Base-by-base conservation (phyloP, 1,140 invertebrate species). In the Sinella curviseta region DNA sequence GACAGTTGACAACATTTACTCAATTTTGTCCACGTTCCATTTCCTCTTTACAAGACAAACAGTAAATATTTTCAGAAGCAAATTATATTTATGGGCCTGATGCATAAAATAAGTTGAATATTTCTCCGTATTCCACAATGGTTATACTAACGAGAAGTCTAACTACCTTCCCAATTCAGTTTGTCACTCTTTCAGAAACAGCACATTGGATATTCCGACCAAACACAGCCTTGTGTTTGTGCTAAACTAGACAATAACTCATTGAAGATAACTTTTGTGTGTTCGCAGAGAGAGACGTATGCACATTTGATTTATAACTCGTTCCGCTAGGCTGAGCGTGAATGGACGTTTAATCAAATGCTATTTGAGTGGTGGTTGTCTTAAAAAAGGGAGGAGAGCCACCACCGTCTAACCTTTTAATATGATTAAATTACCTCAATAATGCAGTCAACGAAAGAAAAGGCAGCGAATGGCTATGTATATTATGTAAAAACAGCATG, bases 291-390 rank as follows among this genome's bases (percentile, higher is more conserved):
- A n/a, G n/a, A n/a, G n/a, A n/a, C n/a, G 12, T 17, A 8, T 33
- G 8, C 8, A 48, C 74, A n/a, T 77, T 83, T 82, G 82, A 83
- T 83, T 83, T 83, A 83, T 83, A 74, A 80, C 77, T 83, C 80
- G 82, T 82, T 80, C 70, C 82, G 78, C 76, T 77, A 35, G 28
- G 26, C 65, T 78, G 82, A 78, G 31, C 81, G 76, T 85, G 77
- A 85, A 85, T 84, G 82, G 83, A 85, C 82, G 83, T 82, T 84
- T 85, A 85, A 85, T 85, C 84, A 85, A 84, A 83, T 84, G 82
- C 83, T 85, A 83, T 85, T 83, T 83, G 84, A 84, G 82, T 82
- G 84, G 81, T 82, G 55, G 76, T 81, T 78, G 48, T 55, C 55
- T 34, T 81, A 74, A 76, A 79, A 54, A 65, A 78, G 70, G 55